Base-by-base conservation (phyloP, 2,113 vertebrate genomes). In the Tachycineta bicolor region DNA sequence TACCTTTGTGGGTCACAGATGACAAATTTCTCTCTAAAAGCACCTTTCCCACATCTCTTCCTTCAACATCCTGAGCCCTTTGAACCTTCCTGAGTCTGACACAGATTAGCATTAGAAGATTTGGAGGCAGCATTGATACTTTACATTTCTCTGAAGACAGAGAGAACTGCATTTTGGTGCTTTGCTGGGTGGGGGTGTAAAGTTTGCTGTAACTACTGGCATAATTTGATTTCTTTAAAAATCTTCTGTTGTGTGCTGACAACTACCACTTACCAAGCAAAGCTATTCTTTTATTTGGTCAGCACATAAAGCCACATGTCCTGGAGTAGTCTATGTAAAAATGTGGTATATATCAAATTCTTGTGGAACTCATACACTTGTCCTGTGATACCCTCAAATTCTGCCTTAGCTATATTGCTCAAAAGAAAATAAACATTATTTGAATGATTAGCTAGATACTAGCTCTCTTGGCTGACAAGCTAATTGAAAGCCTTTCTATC, bases 161-260 rank as follows among this genome's bases (percentile, higher is more conserved):
- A 74, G 29, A 31, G 4, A 56, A 21, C 6, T 52, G 14, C 6
- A 14, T 56, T 43, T 41, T 0, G 0, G 2, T 14, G 24, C 18
- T 87, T 92, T 77, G 34, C 33, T 59, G 37, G 23, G 23, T 34
- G 21, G 17, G 10, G 7, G 2, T 1, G 0, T 33, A n/a, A 83
- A 86, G 1, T 64, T 41, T 65, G 18, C 28, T 62, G 25, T 50
- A 91, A 18, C 18, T 50, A 34, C 5, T 23, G 4, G 12, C 8
- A 25, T 6, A 34, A 47, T 59, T 41, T 33, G 9, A 79, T 84
- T 88, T 79, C 6, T 64, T 70, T 3, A 67, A 89, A 87, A 78
- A 37, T 62, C 25, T 26, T 21, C 2, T 1, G 0, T 31, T 73
- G 11, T 34, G 19, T 79, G n/a, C 31, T 83, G 17, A 70, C 7